A percentile compares a stretch with the other conserved stretches of the same genome.
phyloP scores from a whole-genome alignment of 2,888 invertebrate species.

The Coelogynopora nodosa region DNA sequence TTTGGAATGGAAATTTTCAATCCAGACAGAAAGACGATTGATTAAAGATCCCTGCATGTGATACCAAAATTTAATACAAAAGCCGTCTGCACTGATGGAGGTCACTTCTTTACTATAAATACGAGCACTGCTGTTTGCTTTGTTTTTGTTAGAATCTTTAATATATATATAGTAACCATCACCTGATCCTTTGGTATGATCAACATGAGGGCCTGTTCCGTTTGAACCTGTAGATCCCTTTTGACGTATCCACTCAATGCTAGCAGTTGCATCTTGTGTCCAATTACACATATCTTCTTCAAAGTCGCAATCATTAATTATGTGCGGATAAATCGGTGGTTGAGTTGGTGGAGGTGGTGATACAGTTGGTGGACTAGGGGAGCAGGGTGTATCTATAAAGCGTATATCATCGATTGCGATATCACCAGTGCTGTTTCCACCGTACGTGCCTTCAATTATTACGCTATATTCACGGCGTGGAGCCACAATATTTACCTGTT shows the following conservation, averaged over 20 bases:
- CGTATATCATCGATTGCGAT: slow-evolving; percentile 49
- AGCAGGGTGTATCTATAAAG: slow-evolving; percentile 36
- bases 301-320: slow-evolving; percentile 48
- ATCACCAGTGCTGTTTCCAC: slow-evolving; percentile 45
- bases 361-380: slow-evolving; percentile 38
- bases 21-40: slow-evolving; percentile 44
- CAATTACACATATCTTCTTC: slow-evolving; percentile 53
- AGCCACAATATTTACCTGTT: slow-evolving; percentile 42
- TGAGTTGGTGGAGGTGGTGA: slow-evolving; percentile 36
- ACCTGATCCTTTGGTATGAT: slow-evolving; percentile 46
- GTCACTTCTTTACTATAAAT: not conserved
- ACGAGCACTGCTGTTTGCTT: slow-evolving; percentile 1
- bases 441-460: slow-evolving; percentile 47
- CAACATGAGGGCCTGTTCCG: slow-evolving; percentile 52
- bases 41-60: slow-evolving; percentile 47
- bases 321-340: slow-evolving; percentile 50
- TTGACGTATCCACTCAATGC: slow-evolving; percentile 52
- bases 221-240: slow-evolving; percentile 50
- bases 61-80: slow-evolving; percentile 47
- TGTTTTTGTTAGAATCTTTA: slow-evolving; percentile 24
- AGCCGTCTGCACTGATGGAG: not conserved
- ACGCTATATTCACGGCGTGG: slow-evolving; percentile 43
- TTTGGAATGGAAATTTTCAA: not conserved
- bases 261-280: slow-evolving; percentile 51
- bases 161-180: slow-evolving; percentile 47